Evolutionary conservation across 2,797 vertebrate genomes (phyloP).

Genomic region (Coreius guichenoti): DNA sequence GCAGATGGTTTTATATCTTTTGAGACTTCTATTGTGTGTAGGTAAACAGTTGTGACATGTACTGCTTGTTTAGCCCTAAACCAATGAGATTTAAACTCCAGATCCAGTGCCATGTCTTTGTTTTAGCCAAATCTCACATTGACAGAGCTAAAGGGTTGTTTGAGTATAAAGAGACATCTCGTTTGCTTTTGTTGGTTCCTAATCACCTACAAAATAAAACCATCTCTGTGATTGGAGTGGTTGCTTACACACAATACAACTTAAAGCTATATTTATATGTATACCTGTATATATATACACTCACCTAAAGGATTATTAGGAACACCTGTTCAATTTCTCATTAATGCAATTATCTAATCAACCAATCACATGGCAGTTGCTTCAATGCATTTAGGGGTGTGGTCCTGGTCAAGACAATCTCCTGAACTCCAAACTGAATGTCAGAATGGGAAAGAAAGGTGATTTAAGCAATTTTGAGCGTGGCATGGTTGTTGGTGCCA

Average conservation of each 20-base stretch:
- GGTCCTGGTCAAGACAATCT: too few species aligned
- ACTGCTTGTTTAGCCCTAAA: background rate
- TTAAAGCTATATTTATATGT: background rate
- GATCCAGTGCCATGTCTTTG: background rate
- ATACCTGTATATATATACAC: too few species aligned
- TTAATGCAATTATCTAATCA: too few species aligned
- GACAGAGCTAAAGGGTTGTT: background rate
- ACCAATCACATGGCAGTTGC: too few species aligned
- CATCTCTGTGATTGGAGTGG: background rate
- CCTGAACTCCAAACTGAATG: too few species aligned
- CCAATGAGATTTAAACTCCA: background rate
- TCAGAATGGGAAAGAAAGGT: too few species aligned
- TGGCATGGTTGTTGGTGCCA: too few species aligned
- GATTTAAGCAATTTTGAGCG: too few species aligned
- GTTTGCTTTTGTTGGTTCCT: background rate
- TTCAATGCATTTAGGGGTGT: too few species aligned
- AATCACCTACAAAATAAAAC: background rate
- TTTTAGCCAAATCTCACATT: background rate
- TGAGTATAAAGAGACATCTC: background rate
- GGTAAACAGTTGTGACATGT: background rate
- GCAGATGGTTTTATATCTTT: constrained; percentile 22
- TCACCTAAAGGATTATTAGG: too few species aligned
- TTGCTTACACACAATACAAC: background rate
- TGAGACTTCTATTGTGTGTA: background rate
- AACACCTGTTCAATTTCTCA: too few species aligned